Base-by-base conservation (phyloP, 2,113 vertebrate genomes). In the Limanda limanda region DNA sequence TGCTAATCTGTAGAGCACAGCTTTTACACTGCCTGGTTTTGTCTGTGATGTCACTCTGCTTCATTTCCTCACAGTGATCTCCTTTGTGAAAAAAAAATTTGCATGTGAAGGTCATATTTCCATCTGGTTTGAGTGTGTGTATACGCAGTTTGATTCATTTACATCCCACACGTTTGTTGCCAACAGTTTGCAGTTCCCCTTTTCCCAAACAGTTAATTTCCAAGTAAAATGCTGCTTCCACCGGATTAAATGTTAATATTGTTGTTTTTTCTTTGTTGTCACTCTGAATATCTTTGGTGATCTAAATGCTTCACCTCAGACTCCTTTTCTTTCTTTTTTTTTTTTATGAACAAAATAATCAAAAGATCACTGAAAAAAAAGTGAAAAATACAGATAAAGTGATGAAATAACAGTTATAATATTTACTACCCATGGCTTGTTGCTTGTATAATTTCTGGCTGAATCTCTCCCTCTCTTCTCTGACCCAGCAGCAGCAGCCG, bases 401-500 rank as follows among this genome's bases (percentile, higher is more conserved):
- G n/a, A 63, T 37, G 7, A 65, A 67, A 20, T 12, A 31, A 12
- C 11, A 45, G 20, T 54, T 54, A 54, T n/a, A 17, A 23, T 56
- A 25, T 31, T 35, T 60, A 23, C 35, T 20, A 15, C 14, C 12
- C n/a, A 48, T 31, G 23, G 56, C 25, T 35, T 58, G 20, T 11
- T 60, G 23, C 14, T 68, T 61, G 47, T 55, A 23, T 76, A 1
- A 17, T 65, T 71, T 79, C 27, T 79, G 59, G 76, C 78, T 86
- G 55, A 84, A 74, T 65, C 62, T 79, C 37, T 73, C 57, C 70
- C 63, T 73, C 57, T 74, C 68, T 76, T 59, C 65, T 78, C 63
- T 88, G 56, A 79, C 48, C 63, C 61, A 63, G 74, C 84, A 83
- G 76, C 87, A 81, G 66, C 83, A 92, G 85, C 90, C 86, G 78